phyloP scores from a whole-genome alignment of 2,113 vertebrate genomes.

The Bubo bubo region DNA sequence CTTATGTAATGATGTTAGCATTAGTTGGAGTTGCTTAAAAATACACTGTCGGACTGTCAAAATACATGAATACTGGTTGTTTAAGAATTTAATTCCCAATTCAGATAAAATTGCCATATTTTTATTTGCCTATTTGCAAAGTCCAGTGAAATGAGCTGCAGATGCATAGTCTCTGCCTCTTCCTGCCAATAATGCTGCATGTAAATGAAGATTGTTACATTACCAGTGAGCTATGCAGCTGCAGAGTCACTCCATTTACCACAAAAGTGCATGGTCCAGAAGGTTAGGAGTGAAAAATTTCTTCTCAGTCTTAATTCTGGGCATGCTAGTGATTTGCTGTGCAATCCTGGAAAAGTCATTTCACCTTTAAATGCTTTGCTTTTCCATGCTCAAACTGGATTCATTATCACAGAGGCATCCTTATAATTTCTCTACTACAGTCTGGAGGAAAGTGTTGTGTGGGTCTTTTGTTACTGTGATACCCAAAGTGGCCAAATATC shows the following conservation, averaged over 20 bases:
- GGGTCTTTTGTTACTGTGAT: not conserved
- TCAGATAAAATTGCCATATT: not conserved
- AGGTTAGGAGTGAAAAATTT: not conserved
- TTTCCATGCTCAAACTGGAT: not conserved
- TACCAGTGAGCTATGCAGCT: not conserved
- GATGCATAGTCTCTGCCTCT: not conserved
- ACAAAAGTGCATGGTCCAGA: not conserved
- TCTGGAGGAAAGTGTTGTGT: not conserved
- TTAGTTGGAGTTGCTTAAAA: not conserved
- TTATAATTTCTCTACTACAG: not conserved
- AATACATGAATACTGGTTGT: not conserved
- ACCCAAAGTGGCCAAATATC: not conserved
- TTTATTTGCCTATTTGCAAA: not conserved
- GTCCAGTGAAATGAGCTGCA: not conserved
- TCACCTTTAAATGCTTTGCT: not conserved
- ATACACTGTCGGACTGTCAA: not conserved
- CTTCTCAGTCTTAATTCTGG: not conserved
- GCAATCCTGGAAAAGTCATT: not conserved
- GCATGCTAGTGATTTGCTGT: not conserved
- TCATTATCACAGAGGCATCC: not conserved
- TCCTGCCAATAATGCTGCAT: not conserved
- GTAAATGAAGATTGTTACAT: not conserved
- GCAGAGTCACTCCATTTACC: not conserved
- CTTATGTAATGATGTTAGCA: not conserved
- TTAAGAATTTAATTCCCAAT: not conserved